These are phyloP conservation scores for Poecilia wingei DNA, from an alignment of 2,797 vertebrate genomes.

Conservation along the genomic window DNA sequence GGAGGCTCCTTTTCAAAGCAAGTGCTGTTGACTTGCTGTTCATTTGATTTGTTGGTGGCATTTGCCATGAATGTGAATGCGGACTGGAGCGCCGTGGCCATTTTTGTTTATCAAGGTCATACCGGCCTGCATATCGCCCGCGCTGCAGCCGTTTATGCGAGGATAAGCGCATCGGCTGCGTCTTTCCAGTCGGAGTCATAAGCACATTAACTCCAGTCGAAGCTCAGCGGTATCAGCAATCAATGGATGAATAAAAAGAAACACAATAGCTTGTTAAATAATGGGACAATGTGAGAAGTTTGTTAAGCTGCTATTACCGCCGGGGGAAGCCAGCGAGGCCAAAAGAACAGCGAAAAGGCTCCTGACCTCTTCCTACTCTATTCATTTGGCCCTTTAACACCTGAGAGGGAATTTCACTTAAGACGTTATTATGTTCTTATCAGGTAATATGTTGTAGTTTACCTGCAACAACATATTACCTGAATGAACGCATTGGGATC, in stretches of 20 bases:
- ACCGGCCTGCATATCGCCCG: slow-evolving; percentile 40
- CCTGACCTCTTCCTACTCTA: slow-evolving; percentile 35
- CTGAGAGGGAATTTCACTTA: background rate
- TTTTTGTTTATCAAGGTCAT: slow-evolving; percentile 60
- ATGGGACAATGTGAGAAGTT: slow-evolving; percentile 42
- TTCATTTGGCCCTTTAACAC: slow-evolving; percentile 49
- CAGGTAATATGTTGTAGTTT: background rate
- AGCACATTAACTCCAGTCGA: slow-evolving; percentile 53
- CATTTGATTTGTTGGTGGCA: slow-evolving; percentile 69
- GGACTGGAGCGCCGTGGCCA: slow-evolving; percentile 20
- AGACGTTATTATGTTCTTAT: background rate
- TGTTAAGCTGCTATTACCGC: slow-evolving; percentile 45
- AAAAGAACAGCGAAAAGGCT: slow-evolving; percentile 24
- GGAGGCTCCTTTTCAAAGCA: slow-evolving; percentile 70
- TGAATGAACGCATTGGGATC: background rate
- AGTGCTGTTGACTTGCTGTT: slow-evolving; percentile 70
- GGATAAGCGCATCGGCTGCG: slow-evolving; percentile 22
- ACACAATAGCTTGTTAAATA: slow-evolving; percentile 38
- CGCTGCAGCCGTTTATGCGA: slow-evolving; percentile 46
- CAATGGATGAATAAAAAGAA: slow-evolving; percentile 58
- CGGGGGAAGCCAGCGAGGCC: slow-evolving; percentile 36
- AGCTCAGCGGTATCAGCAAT: slow-evolving; percentile 53
- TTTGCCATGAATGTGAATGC: slow-evolving; percentile 68
- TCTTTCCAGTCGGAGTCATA: slow-evolving; percentile 45
- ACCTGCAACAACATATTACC: background rate